phyloP scores from a whole-genome alignment of 92 coral and sea anemone genomes.

The Phymanthus crucifer region DNA sequence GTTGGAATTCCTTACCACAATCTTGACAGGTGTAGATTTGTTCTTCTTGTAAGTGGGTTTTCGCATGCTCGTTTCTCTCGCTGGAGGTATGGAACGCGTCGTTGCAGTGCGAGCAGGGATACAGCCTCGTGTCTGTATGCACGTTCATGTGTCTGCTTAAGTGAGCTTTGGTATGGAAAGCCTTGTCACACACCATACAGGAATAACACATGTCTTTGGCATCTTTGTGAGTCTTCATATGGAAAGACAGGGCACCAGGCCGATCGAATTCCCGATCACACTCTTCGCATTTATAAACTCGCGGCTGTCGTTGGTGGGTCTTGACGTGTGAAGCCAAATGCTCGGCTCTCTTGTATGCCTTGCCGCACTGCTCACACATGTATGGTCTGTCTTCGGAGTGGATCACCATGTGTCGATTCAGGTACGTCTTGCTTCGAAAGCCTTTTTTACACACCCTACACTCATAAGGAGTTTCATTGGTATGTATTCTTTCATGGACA shows the following conservation, averaged over 20 bases:
- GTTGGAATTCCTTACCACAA: constrained; percentile 18
- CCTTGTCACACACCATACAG: constrained; percentile 31
- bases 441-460: constrained; percentile 42
- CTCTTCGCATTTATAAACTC: constrained; percentile 16
- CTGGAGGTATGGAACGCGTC: constrained; percentile 23
- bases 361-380: constrained; percentile 39
- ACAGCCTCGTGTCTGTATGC: constrained; percentile 33
- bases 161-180: constrained; percentile 32
- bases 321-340: constrained; percentile 18
- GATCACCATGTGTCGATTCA: constrained; percentile 33
- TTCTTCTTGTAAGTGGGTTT: not conserved
- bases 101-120: constrained; percentile 30
- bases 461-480: constrained; percentile 27
- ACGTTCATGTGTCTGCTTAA: constrained; percentile 24
- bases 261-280: constrained; percentile 15
- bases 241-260: not conserved
- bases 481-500: constrained; percentile 18
- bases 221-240: constrained; percentile 20
- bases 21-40: constrained; percentile 18
- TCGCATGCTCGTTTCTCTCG: not conserved
- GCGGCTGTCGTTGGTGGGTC: constrained; percentile 11
- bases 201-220: constrained; percentile 8
- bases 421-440: constrained; percentile 31
- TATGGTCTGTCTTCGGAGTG: constrained; percentile 48
- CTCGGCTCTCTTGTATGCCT: constrained; percentile 16